Evolutionary conservation across 2,888 invertebrate genomes (phyloP), one percentile per base, ranked within the genome.

Genomic region (Drosophila multiciliata): DNA sequence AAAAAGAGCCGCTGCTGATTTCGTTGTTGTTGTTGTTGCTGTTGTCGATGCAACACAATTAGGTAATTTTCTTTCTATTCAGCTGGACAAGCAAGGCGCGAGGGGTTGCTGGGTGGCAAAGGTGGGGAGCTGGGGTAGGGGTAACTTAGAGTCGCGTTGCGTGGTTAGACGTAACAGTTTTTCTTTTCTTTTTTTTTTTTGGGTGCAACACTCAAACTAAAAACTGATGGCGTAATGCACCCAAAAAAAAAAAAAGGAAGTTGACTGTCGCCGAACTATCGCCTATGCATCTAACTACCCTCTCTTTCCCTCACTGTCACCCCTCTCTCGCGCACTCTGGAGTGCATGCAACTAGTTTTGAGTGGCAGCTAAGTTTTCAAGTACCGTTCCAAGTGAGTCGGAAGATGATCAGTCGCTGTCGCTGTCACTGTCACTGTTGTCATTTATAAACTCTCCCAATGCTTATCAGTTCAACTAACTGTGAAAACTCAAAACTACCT

Each of bases 51-150:
- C 89, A 87, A 87, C 81, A 89, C 90, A 90, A 90, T 90, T 90
- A 90, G 91, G 90, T 90, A 90, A 90, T 90, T 91, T 85, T 75
- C 79, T 81, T 87, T 81, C 87, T 89, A 77, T 81, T 78, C 75
- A 88, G 78, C 82, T 75, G 71, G 52, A 63, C 50, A 55, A 65
- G 38, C 49, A 15, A 0, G 42, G 20, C 23, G 20, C 23, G 38
- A 12, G 26, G 36, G 58, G 40, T 11, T n/a, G 23, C 12, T 26
- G 4, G 55, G 9, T 23, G 55, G 29, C 68, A 23, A 20, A 45
- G 20, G 20, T 45, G 45, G 40, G 32, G 20, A 53, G n/a, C 50
- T 49, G 40, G 55, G 35, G 53, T n/a, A 20, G 40, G 48, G 38
- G n/a, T 17, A 23, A 45, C 15, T 52, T 20, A 29, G 12, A 49